Conservation (phyloP, 2,113 vertebrate species). For the Brachyhypopomus occidentalis region DNA sequence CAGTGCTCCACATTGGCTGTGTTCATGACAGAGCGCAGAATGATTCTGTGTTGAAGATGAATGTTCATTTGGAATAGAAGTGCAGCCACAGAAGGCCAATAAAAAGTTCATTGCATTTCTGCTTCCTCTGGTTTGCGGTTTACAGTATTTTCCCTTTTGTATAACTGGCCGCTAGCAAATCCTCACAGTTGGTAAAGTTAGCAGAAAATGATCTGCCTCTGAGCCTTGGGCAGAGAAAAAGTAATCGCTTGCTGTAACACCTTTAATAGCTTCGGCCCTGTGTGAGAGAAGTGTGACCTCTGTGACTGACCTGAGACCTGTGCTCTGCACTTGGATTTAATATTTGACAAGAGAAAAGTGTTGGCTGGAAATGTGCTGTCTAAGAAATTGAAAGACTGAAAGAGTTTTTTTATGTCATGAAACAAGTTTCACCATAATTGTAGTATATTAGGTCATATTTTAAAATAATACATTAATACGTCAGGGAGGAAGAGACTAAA, state of each 20-base stretch:
- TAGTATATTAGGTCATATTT: background rate
- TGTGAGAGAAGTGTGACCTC: constrained; percentile 12
- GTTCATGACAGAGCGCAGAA: background rate
- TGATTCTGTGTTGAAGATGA: constrained; percentile 21
- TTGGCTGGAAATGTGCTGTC: background rate
- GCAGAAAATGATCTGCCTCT: constrained; percentile 23
- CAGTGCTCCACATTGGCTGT: background rate
- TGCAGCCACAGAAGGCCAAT: constrained; percentile 32
- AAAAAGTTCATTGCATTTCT: constrained; percentile 42
- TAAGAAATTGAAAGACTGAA: background rate
- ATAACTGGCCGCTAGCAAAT: constrained; percentile 29
- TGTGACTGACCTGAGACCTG: background rate
- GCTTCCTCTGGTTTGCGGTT: constrained; percentile 26
- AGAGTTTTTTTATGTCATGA: background rate
- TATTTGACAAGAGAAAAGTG: background rate
- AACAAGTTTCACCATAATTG: background rate
- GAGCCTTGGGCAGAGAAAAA: constrained; percentile 12
- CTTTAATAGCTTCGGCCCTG: constrained; percentile 32
- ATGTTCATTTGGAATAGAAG: constrained; percentile 4
- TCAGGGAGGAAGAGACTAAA: no score
- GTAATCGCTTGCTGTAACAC: constrained; percentile 37
- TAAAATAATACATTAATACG: background rate
- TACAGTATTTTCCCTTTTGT: background rate
- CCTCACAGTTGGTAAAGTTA: constrained; percentile 32
- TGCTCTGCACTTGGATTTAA: constrained; percentile 2